phyloP scores from a whole-genome alignment of 2,113 vertebrate species.

The Pipra filicauda region DNA sequence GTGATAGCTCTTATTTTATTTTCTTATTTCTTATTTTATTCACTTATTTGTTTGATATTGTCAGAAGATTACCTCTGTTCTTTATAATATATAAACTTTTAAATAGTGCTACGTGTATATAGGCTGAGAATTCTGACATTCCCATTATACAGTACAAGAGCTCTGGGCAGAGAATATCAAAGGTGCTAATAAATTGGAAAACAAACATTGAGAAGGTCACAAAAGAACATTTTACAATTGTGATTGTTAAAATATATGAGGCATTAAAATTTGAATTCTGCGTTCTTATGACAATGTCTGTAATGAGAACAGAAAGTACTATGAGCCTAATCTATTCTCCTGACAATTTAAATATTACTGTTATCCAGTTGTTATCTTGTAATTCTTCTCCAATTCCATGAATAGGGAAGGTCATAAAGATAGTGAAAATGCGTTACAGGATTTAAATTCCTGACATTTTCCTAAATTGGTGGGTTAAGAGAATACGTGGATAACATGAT shows the following conservation, averaged over 20 bases:
- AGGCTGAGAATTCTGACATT: background rate
- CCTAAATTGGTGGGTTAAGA: rapidly evolving
- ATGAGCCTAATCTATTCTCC: background rate
- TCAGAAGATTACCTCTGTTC: background rate
- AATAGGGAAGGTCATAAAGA: background rate
- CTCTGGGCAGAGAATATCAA: background rate
- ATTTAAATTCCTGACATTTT: background rate
- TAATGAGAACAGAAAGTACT: conserved; percentile 29
- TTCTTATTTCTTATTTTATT: background rate
- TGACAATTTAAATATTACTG: background rate
- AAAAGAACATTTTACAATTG: background rate
- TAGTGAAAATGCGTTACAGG: background rate
- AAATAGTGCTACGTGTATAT: background rate
- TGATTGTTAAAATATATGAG: background rate
- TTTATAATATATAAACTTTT: background rate
- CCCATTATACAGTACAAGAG: background rate
- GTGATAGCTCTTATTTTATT: background rate
- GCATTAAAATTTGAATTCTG: conserved; percentile 24
- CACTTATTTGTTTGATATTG: background rate
- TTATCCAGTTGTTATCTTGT: background rate
- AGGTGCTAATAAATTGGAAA: background rate
- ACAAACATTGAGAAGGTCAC: background rate
- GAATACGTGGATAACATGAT: background rate
- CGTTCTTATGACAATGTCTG: background rate
- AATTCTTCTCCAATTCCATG: background rate